Percentiles rank a stretch among this genome's conserved stretches.
Conservation (phyloP, 1,140 invertebrate genomes). For the Cotesia typhae region DNA sequence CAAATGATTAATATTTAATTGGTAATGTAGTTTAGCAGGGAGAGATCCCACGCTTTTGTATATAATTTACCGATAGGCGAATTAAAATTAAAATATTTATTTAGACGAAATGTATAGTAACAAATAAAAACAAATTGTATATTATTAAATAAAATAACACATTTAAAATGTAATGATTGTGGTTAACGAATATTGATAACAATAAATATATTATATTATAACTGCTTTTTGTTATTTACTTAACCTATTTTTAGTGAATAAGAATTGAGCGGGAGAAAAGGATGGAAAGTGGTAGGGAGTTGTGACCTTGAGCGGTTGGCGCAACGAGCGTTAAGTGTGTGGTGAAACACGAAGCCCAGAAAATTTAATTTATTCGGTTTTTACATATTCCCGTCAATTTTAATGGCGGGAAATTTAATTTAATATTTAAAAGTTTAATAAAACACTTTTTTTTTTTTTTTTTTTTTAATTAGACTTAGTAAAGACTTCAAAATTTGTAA, state of each 20-base stretch:
- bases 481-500: no score
- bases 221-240: background rate
- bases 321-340: no score
- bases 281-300: no score
- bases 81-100: conserved; percentile 37
- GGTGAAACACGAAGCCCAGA: no score
- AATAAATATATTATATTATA: conserved; percentile 63
- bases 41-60: conserved; percentile 46
- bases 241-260: background rate
- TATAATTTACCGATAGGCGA: conserved; percentile 46
- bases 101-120: conserved; percentile 53
- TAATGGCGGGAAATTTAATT: no score
- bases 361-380: no score
- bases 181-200: conserved; percentile 56
- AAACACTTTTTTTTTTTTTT: no score
- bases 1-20: conserved; percentile 13
- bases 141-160: conserved; percentile 36
- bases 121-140: conserved; percentile 51
- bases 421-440: no score
- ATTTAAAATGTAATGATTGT: conserved; percentile 48
- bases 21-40: conserved; percentile 12
- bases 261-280: no score
- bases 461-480: no score
- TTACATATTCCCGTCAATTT: no score
- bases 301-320: no score